Conservation (phyloP, 2,888 invertebrate species). For the Trachelus iudaicus region DNA sequence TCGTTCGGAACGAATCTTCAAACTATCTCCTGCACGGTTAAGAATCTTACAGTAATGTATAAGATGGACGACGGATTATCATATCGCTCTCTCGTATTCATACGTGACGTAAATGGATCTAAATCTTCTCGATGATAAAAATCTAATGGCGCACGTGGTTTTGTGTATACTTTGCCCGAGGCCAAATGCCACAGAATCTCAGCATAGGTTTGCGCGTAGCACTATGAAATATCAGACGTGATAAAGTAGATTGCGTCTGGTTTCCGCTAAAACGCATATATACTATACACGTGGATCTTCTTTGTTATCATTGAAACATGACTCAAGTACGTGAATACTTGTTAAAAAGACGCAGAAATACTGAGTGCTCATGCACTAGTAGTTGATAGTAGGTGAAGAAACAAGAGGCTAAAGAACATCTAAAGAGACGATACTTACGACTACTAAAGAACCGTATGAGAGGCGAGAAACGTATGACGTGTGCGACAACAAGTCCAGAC, state of each 20-base stretch:
- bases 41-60: neutral
- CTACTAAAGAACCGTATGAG: neutral
- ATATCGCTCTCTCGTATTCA: neutral
- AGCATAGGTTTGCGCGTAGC: neutral
- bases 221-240: neutral
- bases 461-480: neutral
- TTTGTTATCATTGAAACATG: neutral
- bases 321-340: neutral
- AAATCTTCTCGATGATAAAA: neutral
- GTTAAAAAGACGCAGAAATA: neutral
- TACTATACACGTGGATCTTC: neutral
- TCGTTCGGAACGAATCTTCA: conserved; percentile 28
- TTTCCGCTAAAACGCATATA: neutral
- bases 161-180: neutral
- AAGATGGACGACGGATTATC: neutral
- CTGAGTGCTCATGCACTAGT: neutral
- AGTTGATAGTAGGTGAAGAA: neutral
- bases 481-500: conserved; percentile 5
- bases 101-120: neutral
- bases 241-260: neutral
- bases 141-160: neutral
- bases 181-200: neutral
- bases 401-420: neutral
- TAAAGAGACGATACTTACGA: neutral
- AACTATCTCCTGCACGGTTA: neutral